These are phyloP conservation scores for Acrobeloides nanus DNA, from an alignment of 2,888 invertebrate species.

Conservation along the genomic window DNA sequence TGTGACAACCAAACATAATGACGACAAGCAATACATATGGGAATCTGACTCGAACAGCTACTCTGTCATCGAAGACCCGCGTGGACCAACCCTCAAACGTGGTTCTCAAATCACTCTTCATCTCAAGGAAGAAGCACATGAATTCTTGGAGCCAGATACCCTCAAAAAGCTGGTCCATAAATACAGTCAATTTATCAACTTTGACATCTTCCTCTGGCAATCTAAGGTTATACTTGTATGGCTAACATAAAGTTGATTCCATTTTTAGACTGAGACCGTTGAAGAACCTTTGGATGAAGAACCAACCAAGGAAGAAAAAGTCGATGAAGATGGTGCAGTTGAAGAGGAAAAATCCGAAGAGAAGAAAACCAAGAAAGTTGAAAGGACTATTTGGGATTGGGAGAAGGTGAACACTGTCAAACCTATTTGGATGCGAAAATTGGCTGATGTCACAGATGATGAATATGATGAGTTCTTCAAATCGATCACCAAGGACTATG, in stretches of 20 bases:
- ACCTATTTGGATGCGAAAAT: conserved; percentile 94
- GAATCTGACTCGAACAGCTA: conserved; percentile 88
- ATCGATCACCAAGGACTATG: conserved; percentile 70
- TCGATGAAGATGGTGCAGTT: conserved; percentile 49
- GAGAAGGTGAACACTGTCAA: conserved; percentile 83
- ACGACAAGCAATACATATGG: conserved; percentile 91
- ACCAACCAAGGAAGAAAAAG: conserved; percentile 52
- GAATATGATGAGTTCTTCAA: conserved; percentile 95
- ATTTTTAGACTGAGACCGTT: conserved; percentile 65
- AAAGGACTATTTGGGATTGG: conserved; percentile 98
- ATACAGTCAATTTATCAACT: conserved; percentile 99
- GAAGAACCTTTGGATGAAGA: conserved; percentile 66
- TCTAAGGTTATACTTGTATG: conserved; percentile 59
- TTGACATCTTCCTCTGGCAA: conserved; percentile 91
- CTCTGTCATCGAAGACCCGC: conserved; percentile 82
- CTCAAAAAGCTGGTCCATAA: conserved; percentile 84
- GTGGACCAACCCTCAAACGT: conserved; percentile 76
- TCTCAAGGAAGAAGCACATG: conserved; percentile 90
- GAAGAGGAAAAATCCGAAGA: conserved; percentile 47
- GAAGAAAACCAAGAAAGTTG: conserved; percentile 59
- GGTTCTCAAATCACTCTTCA: conserved; percentile 74
- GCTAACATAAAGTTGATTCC: conserved; percentile 1
- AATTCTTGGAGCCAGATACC: conserved; percentile 86
- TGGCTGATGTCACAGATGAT: conserved; percentile 45
- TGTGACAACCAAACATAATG: conserved; percentile 88